Conservation (phyloP, 1,140 invertebrate species). For the Pogonus chalceus region DNA sequence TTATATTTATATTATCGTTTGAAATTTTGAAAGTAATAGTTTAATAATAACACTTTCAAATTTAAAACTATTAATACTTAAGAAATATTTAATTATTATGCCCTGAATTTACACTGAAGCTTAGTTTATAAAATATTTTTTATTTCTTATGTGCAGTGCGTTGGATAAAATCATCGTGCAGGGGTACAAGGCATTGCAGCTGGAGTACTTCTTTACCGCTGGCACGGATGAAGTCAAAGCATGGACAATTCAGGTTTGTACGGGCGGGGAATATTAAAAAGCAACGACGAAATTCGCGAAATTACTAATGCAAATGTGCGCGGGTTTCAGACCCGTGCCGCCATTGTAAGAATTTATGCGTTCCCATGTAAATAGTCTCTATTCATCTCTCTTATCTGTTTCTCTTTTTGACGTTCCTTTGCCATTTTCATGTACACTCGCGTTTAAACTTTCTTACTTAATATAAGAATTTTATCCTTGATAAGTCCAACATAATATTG, state of each 20-base stretch:
- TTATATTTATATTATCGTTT: too few species aligned
- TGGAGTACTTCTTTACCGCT: slow-evolving; percentile 96
- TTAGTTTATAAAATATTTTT: slow-evolving; percentile 6
- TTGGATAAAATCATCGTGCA: slow-evolving; percentile 96
- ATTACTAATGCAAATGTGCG: slow-evolving; percentile 6
- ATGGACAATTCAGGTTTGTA: slow-evolving; percentile 92
- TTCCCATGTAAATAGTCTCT: slow-evolving; percentile 6
- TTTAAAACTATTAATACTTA: too few species aligned
- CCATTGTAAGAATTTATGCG: slow-evolving; percentile 6
- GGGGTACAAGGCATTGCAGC: slow-evolving; percentile 91
- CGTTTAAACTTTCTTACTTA: too few species aligned
- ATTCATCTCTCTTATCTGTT: not conserved
- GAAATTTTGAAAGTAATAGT: too few species aligned
- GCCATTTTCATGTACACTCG: not conserved
- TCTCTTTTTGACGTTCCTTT: not conserved
- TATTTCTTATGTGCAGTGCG: slow-evolving; percentile 45
- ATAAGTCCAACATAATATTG: too few species aligned
- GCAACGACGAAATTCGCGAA: slow-evolving; percentile 1
- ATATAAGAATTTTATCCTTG: too few species aligned
- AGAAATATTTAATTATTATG: too few species aligned
- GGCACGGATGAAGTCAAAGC: slow-evolving; percentile 98
- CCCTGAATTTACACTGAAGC: too few species aligned
- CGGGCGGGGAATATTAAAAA: slow-evolving; percentile 1
- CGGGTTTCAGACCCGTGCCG: not conserved
- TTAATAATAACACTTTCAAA: too few species aligned